A percentile compares a stretch with the other conserved stretches of the same genome.
Conservation (phyloP, 2,113 vertebrate genomes). For the Rhynchomys soricoides region DNA sequence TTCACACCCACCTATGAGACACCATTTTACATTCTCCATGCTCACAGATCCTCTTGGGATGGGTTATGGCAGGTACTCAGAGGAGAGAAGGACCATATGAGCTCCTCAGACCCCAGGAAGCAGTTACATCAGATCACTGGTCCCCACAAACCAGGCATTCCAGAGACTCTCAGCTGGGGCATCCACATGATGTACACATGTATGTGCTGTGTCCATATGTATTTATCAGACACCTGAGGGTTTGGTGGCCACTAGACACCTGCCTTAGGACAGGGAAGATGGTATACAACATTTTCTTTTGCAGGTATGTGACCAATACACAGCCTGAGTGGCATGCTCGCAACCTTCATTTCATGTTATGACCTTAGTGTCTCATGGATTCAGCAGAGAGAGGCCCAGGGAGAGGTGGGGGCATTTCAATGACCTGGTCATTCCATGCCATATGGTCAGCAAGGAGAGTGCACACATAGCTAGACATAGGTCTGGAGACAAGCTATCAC, state of each 20-base stretch:
- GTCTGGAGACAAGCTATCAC: rapidly evolving
- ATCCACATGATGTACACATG: rapidly evolving
- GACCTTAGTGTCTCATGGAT: background rate
- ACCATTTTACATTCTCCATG: background rate
- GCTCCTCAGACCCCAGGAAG: too few species aligned
- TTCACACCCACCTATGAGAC: background rate
- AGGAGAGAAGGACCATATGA: rapidly evolving
- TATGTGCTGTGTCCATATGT: rapidly evolving
- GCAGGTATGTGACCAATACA: background rate
- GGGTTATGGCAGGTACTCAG: rapidly evolving
- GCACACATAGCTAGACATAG: rapidly evolving
- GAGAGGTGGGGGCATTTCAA: background rate
- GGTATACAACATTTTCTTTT: background rate
- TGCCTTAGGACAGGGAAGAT: too few species aligned
- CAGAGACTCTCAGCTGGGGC: rapidly evolving
- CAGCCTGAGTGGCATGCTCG: rapidly evolving
- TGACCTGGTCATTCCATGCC: background rate
- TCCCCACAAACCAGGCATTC: rapidly evolving
- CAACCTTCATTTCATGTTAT: rapidly evolving
- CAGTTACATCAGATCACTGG: background rate
- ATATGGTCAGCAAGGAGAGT: rapidly evolving
- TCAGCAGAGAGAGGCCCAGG: rapidly evolving
- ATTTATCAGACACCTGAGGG: rapidly evolving
- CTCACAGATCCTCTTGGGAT: rapidly evolving
- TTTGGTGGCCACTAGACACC: rapidly evolving